phyloP scores from a whole-genome alignment of 1,140 invertebrate genomes.

The Drosophila sp. region DNA sequence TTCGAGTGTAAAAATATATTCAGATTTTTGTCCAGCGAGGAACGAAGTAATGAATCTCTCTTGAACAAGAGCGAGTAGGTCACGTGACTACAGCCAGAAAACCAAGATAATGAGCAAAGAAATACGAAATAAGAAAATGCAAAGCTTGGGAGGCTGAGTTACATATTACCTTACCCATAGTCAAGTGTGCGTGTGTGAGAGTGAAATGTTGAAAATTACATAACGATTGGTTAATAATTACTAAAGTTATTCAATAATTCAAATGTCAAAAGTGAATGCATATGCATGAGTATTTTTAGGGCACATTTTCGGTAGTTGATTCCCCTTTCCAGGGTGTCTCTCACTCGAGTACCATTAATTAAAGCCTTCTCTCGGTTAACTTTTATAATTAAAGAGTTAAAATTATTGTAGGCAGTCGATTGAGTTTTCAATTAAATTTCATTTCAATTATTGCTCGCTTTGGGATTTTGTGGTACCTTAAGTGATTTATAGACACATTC shows the following conservation, averaged over 20 bases:
- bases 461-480: conserved; percentile 20
- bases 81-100: conserved; percentile 10
- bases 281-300: conserved; percentile 5
- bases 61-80: conserved; percentile 13
- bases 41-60: neutral
- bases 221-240: conserved; percentile 9
- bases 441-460: conserved; percentile 21
- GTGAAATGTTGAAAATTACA: conserved; percentile 23
- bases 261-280: conserved; percentile 24
- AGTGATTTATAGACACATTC: conserved; percentile 17
- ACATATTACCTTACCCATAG: neutral
- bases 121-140: conserved; percentile 12
- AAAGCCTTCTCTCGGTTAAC: neutral
- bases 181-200: conserved; percentile 2
- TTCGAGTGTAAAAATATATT: neutral
- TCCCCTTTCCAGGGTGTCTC: conserved; percentile 2
- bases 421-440: conserved; percentile 18
- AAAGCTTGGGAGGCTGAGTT: conserved; percentile 12
- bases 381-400: conserved; percentile 11
- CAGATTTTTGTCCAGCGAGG: neutral
- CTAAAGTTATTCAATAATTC: conserved; percentile 20
- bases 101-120: conserved; percentile 3
- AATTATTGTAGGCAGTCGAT: conserved; percentile 9
- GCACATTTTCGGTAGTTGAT: neutral
- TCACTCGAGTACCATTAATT: neutral